Evolutionary conservation across 2,888 invertebrate species (phyloP).

Genomic region (Atethmia centrago): DNA sequence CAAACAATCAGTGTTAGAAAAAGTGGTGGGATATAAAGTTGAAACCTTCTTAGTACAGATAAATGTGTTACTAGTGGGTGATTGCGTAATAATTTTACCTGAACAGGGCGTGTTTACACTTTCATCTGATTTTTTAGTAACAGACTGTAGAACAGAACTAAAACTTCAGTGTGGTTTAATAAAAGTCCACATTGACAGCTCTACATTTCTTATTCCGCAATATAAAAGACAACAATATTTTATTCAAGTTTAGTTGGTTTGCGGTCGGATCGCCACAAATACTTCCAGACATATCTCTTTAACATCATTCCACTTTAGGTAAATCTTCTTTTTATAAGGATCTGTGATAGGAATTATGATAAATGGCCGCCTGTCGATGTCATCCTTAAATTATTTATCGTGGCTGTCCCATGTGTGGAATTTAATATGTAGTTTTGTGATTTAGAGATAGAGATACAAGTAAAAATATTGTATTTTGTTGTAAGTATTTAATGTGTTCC

Average conservation of each 20-base stretch:
- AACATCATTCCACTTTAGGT: slow-evolving; percentile 43
- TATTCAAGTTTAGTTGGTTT: slow-evolving; percentile 1
- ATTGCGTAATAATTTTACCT: not conserved
- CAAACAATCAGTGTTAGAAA: not conserved
- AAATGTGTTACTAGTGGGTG: not conserved
- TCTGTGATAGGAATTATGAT: slow-evolving; percentile 56
- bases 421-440: slow-evolving; percentile 52
- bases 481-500: too few species aligned
- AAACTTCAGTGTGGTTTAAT: slow-evolving; percentile 6
- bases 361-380: slow-evolving; percentile 61
- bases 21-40: not conserved
- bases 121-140: not conserved
- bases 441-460: slow-evolving; percentile 31
- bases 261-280: slow-evolving; percentile 17
- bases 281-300: slow-evolving; percentile 38
- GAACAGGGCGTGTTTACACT: not conserved
- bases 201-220: not conserved
- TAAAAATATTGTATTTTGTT: not conserved
- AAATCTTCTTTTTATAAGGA: slow-evolving; percentile 57
- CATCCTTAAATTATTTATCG: slow-evolving; percentile 59
- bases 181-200: not conserved
- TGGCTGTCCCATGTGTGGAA: slow-evolving; percentile 29
- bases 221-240: slow-evolving; percentile 14
- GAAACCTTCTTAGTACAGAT: not conserved
- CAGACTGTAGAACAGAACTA: not conserved